Percentiles rank a stretch among this genome's conserved stretches.
phyloP scores from a whole-genome alignment of 2,113 vertebrate species.

The Setophaga petechia region DNA sequence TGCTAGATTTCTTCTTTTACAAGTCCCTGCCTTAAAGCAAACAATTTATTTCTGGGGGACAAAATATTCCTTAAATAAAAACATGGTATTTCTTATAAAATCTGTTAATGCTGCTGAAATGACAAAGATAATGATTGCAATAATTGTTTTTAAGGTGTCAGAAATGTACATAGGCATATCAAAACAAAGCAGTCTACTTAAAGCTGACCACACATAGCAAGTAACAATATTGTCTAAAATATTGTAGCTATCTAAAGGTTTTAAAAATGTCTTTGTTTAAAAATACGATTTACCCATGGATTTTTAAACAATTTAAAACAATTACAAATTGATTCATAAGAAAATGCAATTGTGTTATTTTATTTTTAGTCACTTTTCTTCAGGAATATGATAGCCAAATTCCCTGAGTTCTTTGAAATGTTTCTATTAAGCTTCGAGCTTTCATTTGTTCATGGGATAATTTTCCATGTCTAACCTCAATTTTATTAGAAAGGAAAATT shows the following conservation, averaged over 20 bases:
- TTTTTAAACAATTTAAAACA: not conserved
- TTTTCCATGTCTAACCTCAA: not conserved
- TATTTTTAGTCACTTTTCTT: not conserved
- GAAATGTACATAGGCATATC: not conserved
- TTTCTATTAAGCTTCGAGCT: not conserved
- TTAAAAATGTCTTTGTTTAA: not conserved
- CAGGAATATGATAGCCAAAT: not conserved
- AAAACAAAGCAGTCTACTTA: not conserved
- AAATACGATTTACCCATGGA: not conserved
- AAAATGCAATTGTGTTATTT: not conserved
- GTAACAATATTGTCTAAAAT: not conserved
- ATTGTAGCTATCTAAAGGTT: not conserved
- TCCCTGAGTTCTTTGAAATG: not conserved
- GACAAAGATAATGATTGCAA: not conserved
- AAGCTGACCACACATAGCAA: not conserved
- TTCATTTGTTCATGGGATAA: not conserved
- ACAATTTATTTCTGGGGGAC: not conserved
- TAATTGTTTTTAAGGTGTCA: not conserved
- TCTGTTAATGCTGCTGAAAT: not conserved
- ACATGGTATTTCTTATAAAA: not conserved
- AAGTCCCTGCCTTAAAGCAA: not conserved
- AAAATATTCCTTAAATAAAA: not conserved
- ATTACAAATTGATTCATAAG: not conserved
- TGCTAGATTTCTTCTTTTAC: not conserved
- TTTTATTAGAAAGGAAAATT: slow-evolving; percentile 42